A percentile compares a stretch with the other conserved stretches of the same genome.
These are phyloP conservation scores for Pocillopora grandis DNA, from an alignment of 92 coral and sea anemone genomes.

Conservation along the genomic window DNA sequence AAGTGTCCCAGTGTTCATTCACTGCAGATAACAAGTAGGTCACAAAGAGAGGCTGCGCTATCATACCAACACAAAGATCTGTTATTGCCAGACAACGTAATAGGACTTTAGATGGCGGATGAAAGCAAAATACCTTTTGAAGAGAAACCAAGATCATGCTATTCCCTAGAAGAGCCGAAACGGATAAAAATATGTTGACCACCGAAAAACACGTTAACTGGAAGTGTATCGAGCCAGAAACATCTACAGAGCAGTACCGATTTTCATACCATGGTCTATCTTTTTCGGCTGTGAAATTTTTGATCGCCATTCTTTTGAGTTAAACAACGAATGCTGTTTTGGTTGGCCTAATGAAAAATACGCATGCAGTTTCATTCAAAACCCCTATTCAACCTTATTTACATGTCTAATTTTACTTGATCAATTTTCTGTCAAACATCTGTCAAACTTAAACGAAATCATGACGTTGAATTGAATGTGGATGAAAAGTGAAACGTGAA, in stretches of 20 bases:
- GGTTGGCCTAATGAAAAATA: not conserved
- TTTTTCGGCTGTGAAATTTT: not conserved
- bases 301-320: not conserved
- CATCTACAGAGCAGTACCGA: not conserved
- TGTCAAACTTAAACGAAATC: too few relatives aligned
- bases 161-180: constrained; percentile 14
- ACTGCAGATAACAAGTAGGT: not conserved
- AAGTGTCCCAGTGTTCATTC: not conserved
- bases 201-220: not conserved
- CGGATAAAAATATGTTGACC: constrained; percentile 11
- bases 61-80: constrained; percentile 24
- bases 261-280: not conserved
- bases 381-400: not conserved
- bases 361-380: not conserved
- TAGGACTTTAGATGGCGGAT: constrained; percentile 35
- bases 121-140: constrained; percentile 4
- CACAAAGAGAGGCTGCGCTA: not conserved
- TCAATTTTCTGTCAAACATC: too few relatives aligned
- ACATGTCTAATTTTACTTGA: too few relatives aligned
- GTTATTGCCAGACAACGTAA: constrained; percentile 10
- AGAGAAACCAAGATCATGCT: constrained; percentile 9
- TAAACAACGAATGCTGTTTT: not conserved
- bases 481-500: too few relatives aligned
- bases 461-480: too few relatives aligned
- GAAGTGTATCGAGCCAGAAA: not conserved